A percentile compares a stretch with the other conserved stretches of the same genome.
phyloP scores from a whole-genome alignment of 2,797 vertebrate species.

The Cryptoblepharus egeriae region DNA sequence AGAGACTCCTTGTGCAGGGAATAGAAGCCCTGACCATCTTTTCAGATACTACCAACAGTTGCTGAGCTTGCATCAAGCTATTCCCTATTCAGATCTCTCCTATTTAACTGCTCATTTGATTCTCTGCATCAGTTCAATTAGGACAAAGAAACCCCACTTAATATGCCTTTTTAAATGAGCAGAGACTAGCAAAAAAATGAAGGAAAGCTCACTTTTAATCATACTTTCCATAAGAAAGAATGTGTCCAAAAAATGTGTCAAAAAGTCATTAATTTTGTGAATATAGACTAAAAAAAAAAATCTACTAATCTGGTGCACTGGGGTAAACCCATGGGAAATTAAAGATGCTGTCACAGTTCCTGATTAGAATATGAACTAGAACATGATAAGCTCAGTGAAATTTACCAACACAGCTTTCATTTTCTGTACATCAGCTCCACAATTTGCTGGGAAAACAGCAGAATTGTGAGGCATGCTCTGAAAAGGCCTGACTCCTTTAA shows the following conservation, averaged over 20 bases:
- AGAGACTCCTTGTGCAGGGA: background rate
- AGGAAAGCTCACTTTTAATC: background rate
- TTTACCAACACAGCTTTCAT: background rate
- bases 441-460: background rate
- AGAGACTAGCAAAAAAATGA: background rate
- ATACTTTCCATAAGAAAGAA: background rate
- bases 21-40: slow-evolving; percentile 51
- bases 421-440: background rate
- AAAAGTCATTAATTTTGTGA: background rate
- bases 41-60: slow-evolving; percentile 41
- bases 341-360: background rate
- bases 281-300: background rate
- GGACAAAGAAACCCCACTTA: background rate
- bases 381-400: background rate
- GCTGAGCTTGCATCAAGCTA: background rate
- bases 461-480: background rate
- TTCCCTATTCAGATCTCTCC: background rate
- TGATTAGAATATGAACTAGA: background rate
- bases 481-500: background rate
- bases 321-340: background rate
- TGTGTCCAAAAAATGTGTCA: background rate
- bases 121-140: background rate
- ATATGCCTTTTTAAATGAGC: background rate
- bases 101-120: background rate
- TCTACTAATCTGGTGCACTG: background rate